Evolutionary conservation across 2,113 vertebrate genomes (phyloP).

Genomic region (Taurulus bubalis): DNA sequence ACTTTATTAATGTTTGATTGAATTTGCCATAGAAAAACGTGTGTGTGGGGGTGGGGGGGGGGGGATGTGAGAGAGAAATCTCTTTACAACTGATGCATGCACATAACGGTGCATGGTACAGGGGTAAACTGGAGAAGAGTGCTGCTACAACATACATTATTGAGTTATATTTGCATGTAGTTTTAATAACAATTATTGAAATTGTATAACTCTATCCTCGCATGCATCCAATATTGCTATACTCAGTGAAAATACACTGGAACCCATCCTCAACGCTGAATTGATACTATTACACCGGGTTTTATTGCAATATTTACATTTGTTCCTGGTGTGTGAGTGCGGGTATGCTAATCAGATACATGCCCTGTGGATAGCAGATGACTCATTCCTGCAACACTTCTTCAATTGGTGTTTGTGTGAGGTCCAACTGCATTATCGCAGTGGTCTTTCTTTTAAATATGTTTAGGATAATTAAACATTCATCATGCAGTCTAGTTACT

Average conservation of each 20-base stretch:
- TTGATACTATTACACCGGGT: slow-evolving; percentile 77
- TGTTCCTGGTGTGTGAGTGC: slow-evolving; percentile 79
- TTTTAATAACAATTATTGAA: slow-evolving; percentile 71
- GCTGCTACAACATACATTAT: slow-evolving; percentile 43
- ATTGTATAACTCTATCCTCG: slow-evolving; percentile 42
- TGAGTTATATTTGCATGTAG: slow-evolving; percentile 61
- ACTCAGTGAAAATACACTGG: slow-evolving; percentile 66
- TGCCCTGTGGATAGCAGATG: slow-evolving; percentile 86
- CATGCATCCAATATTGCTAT: slow-evolving; percentile 66
- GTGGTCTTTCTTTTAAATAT: slow-evolving; percentile 71
- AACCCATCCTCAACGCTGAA: slow-evolving; percentile 61
- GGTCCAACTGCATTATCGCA: slow-evolving; percentile 79
- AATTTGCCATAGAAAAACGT: slow-evolving; percentile 11
- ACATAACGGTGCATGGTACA: slow-evolving; percentile 24
- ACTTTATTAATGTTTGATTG: slow-evolving; percentile 35
- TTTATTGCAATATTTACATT: slow-evolving; percentile 88
- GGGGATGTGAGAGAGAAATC: too few relatives aligned
- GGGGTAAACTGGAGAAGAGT: slow-evolving; percentile 14
- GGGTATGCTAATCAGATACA: slow-evolving; percentile 84
- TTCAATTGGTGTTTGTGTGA: slow-evolving; percentile 81
- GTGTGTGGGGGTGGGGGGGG: too few relatives aligned
- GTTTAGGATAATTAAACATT: slow-evolving; percentile 65
- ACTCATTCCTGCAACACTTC: slow-evolving; percentile 86
- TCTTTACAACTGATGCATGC: slow-evolving; percentile 27
- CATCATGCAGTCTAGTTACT: slow-evolving; percentile 19